Evolutionary conservation across 2,797 vertebrate genomes (phyloP).

Genomic region (Myiotriccus ornatus): DNA sequence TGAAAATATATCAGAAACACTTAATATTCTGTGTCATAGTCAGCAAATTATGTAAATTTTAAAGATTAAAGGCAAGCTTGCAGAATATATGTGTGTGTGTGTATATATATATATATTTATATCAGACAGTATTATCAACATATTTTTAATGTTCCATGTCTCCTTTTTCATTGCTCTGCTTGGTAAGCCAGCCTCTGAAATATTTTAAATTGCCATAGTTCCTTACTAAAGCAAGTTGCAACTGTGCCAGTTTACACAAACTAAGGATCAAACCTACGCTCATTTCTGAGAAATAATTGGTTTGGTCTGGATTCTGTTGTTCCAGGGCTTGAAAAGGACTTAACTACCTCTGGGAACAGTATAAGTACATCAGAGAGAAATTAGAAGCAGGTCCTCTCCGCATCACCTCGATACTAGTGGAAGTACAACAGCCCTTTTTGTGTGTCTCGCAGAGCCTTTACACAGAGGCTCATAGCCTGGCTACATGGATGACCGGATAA

Average conservation of each 20-base stretch:
- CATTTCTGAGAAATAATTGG: background rate
- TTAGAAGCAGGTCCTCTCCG: background rate
- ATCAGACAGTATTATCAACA: background rate
- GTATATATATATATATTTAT: background rate
- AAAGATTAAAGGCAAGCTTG: slow-evolving; percentile 42
- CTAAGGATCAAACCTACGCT: background rate
- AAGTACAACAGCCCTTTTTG: background rate
- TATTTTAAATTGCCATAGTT: background rate
- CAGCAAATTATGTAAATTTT: slow-evolving; percentile 22
- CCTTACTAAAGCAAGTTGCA: background rate
- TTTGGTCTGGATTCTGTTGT: background rate
- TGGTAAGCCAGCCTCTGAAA: background rate
- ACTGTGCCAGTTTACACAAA: background rate
- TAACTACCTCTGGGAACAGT: background rate
- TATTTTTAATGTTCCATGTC: background rate
- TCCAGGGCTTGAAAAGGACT: background rate
- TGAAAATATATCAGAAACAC: slow-evolving; percentile 36
- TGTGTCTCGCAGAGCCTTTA: background rate
- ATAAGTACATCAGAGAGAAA: background rate
- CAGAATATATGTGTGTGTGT: background rate
- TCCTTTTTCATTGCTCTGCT: background rate
- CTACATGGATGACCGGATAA: background rate
- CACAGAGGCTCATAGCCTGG: background rate
- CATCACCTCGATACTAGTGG: accelerated
- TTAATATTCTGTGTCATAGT: background rate